Percentiles rank a stretch among this genome's conserved stretches.
phyloP scores from a whole-genome alignment of 2,888 invertebrate species.

The Brachyopa scutellaris region DNA sequence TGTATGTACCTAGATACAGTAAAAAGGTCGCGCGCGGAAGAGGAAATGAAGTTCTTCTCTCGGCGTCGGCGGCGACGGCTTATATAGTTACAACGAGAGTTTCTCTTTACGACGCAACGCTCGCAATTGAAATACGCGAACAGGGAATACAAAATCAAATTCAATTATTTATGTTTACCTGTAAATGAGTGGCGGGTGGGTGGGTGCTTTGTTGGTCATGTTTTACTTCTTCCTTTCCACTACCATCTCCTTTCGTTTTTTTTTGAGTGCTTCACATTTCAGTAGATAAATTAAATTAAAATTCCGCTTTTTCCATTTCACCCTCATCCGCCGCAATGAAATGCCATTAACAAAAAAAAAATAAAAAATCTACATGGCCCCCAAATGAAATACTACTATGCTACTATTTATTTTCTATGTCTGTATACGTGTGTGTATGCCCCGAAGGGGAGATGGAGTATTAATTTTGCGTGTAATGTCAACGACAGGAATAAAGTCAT shows the following conservation, averaged over 20 bases:
- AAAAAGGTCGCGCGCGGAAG: background rate
- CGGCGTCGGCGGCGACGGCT: background rate
- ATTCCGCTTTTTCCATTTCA: conserved; percentile 49
- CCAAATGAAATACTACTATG: conserved; percentile 36
- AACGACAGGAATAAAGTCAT: conserved; percentile 64
- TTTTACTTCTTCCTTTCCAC: conserved; percentile 10
- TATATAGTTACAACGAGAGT: conserved; percentile 8
- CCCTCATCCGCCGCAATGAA: conserved; percentile 56
- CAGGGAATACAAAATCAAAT: conserved; percentile 38
- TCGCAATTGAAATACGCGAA: background rate
- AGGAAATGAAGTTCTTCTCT: background rate
- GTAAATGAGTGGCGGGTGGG: conserved; percentile 50
- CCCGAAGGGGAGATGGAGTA: conserved; percentile 9
- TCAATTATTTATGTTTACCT: conserved; percentile 58
- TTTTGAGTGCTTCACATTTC: conserved; percentile 34
- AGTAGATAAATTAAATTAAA: conserved; percentile 64
- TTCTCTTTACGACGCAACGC: background rate
- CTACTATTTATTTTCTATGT: background rate
- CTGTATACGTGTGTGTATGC: background rate
- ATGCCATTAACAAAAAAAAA: too few relatives aligned
- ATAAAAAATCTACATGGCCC: conserved; percentile 43
- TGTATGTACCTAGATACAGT: too few relatives aligned
- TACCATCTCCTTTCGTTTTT: background rate
- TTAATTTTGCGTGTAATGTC: conserved; percentile 57
- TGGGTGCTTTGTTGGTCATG: too few relatives aligned